Conservation (phyloP, 1,140 invertebrate species). For the Apis cerana region DNA sequence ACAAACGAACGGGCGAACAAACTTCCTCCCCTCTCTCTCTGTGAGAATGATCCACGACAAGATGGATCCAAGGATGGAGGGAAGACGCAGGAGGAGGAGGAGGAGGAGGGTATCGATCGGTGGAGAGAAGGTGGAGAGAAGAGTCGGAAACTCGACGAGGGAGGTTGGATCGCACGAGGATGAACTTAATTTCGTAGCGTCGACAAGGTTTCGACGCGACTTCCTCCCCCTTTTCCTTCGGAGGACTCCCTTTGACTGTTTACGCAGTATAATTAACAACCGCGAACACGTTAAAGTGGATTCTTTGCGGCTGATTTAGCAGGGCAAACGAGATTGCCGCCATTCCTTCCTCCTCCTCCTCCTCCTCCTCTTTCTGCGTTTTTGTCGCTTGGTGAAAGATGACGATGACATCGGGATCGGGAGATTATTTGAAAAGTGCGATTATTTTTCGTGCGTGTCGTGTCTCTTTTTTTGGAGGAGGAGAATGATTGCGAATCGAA, state of each 20-base stretch:
- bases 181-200: conserved; percentile 42
- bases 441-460: no score
- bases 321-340: conserved; percentile 44
- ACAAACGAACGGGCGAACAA: neutral
- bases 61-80: no score
- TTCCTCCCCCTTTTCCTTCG: conserved; percentile 40
- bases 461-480: no score
- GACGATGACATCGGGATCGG: neutral
- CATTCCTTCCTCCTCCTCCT: neutral
- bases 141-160: no score
- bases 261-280: conserved; percentile 51
- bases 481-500: no score
- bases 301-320: conserved; percentile 46
- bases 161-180: neutral
- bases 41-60: neutral
- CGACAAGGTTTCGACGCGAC: conserved; percentile 20
- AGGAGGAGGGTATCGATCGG: neutral
- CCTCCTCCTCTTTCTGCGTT: neutral
- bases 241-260: conserved; percentile 48
- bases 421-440: no score
- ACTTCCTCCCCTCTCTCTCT: neutral
- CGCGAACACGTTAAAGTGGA: conserved; percentile 47
- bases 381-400: neutral
- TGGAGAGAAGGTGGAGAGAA: neutral
- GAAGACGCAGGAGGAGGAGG: neutral